Percentiles rank a stretch among this genome's conserved stretches.
Conservation (phyloP, 2,888 invertebrate species). For the Copidosoma aretas region DNA sequence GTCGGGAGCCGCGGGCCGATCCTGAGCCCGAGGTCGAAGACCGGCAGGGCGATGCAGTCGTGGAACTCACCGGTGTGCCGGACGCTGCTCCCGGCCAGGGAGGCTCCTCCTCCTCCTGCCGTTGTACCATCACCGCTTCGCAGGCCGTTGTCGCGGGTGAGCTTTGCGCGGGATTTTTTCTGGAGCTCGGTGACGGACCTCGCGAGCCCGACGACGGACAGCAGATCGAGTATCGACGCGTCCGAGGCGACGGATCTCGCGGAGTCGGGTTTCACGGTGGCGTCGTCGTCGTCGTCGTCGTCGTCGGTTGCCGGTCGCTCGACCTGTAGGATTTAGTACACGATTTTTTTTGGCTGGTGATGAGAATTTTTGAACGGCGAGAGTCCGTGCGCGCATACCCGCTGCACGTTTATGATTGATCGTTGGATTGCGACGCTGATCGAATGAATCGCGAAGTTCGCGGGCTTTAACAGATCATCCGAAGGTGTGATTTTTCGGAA, state of each 20-base stretch:
- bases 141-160: conserved; percentile 53
- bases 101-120: too few species aligned
- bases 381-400: too few species aligned
- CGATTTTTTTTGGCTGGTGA: too few species aligned
- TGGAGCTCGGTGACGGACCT: background rate
- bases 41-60: conserved; percentile 57
- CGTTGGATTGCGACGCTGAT: too few species aligned
- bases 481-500: too few species aligned
- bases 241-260: conserved; percentile 1
- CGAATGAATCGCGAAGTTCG: too few species aligned
- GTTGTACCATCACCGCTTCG: conserved; percentile 47
- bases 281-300: background rate
- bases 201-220: conserved; percentile 5
- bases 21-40: conserved; percentile 39
- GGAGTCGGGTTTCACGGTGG: background rate
- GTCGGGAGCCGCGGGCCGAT: background rate
- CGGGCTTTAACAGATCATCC: too few species aligned
- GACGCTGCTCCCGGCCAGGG: conserved; percentile 46
- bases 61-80: conserved; percentile 62
- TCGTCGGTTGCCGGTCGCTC: background rate
- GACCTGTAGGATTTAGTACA: too few species aligned
- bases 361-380: too few species aligned
- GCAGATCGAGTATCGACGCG: background rate
- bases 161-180: conserved; percentile 40
- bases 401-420: too few species aligned